Evolutionary conservation across 2,113 vertebrate genomes (phyloP).

Genomic region (Brienomyrus longianalis): DNA sequence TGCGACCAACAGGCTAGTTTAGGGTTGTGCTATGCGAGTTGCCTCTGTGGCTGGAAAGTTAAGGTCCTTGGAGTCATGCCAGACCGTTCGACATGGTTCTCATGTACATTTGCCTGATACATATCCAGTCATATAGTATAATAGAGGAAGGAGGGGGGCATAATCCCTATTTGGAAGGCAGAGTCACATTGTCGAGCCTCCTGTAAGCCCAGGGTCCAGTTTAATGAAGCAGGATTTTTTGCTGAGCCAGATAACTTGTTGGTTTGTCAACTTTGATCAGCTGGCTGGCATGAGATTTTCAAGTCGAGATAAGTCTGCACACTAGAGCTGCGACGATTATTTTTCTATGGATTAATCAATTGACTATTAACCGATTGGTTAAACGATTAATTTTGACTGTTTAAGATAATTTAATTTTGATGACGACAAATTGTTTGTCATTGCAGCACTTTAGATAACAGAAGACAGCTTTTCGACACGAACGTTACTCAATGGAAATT

Average conservation of each 20-base stretch:
- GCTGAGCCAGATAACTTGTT: background rate
- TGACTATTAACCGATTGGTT: too few relatives aligned
- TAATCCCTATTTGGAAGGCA: background rate
- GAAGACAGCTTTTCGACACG: too few relatives aligned
- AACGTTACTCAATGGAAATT: too few relatives aligned
- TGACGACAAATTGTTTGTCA: too few relatives aligned
- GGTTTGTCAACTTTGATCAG: too few relatives aligned
- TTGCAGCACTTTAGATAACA: too few relatives aligned
- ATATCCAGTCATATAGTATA: slow-evolving; percentile 1
- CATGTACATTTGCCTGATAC: background rate
- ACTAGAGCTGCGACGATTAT: too few relatives aligned
- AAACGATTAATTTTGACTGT: too few relatives aligned
- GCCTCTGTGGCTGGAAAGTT: background rate
- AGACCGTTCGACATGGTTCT: background rate
- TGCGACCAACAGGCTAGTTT: background rate
- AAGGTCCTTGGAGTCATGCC: background rate
- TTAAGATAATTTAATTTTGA: too few relatives aligned
- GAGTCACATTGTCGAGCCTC: background rate
- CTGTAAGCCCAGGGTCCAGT: background rate
- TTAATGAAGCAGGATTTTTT: background rate
- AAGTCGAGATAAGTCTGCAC: too few relatives aligned
- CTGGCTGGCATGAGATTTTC: too few relatives aligned
- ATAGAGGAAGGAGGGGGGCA: background rate
- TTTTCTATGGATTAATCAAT: too few relatives aligned
- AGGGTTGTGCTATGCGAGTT: background rate